Base-by-base conservation (phyloP, 2,797 vertebrate genomes). In the Etheostoma nigrum region DNA sequence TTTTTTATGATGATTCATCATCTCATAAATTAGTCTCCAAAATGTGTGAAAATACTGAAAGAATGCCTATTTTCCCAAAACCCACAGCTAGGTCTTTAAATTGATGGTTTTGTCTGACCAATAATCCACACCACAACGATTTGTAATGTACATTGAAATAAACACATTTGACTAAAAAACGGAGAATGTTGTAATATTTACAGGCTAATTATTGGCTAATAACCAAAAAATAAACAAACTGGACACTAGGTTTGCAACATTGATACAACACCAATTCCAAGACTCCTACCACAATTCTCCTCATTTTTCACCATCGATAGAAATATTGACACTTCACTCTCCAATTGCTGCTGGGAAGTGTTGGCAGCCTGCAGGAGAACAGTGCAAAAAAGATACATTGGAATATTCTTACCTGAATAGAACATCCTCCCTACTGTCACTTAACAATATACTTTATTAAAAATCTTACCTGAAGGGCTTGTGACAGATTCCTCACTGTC, bases 251-350 rank as follows among this genome's bases (percentile, higher is more conserved):
- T 52, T 57, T 25, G 61, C 16, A 53, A 13, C 45, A 65, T 5
- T 1, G 2, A 68, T 61, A 14, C n/a, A 6, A 11, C 3, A 58
- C 18, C 27, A 58, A 40, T n/a, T 23, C 5, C 47, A 47, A 11
- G 10, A 52, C 40, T 78, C 90, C 93, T 95, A 99, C 97, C 95
- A 92, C 92, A 91, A 66, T 94, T 87, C 73, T 96, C 91, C 61
- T 91, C 93, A 65, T 95, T 95, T 87, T 96, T 96, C 83, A 96
- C 93, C 95, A 97, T 96, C 48, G 91, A 93, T 23, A 96, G 91
- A 88, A 97, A 98, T 84, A 77, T 94, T 79, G 95, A 95, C 84
- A 97, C 93, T 87, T 97, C 95, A 83, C 90, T 93, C 71, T 95
- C 94, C 78, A 99, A 84, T 79, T 93, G 96, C 83, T 95, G 94